These are phyloP conservation scores for Brachymystax lenok DNA, from an alignment of 2,797 vertebrate species.

Conservation along the genomic window DNA sequence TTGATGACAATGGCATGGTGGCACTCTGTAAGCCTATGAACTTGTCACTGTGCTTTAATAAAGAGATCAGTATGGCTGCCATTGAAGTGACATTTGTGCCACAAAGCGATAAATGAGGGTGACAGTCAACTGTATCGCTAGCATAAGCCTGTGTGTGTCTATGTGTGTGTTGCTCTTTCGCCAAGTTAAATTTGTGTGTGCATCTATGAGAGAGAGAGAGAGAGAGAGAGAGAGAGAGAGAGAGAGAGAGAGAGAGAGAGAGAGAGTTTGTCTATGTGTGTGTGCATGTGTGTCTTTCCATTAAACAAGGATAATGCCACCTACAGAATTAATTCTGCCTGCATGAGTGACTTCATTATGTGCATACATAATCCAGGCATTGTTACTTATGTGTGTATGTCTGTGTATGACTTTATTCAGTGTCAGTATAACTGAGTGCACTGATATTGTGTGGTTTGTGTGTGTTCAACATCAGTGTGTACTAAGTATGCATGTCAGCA, in stretches of 20 bases:
- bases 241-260: too few species aligned
- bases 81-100: conserved; percentile 28
- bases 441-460: not conserved
- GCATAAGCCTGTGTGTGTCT: not conserved
- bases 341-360: not conserved
- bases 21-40: conserved; percentile 16
- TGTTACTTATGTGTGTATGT: not conserved
- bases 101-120: conserved; percentile 22
- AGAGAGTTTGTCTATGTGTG: not conserved
- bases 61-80: conserved; percentile 9
- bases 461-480: not conserved
- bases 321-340: not conserved
- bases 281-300: conserved; percentile 13
- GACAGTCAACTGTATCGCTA: conserved; percentile 21
- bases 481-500: not conserved
- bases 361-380: not conserved
- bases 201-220: too few species aligned
- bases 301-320: conserved; percentile 20
- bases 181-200: too few species aligned
- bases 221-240: too few species aligned
- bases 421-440: too few species aligned
- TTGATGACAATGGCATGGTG: too few species aligned
- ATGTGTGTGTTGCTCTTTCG: too few species aligned
- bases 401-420: not conserved
- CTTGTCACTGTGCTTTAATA: conserved; percentile 14